Percentiles rank a stretch among this genome's conserved stretches.
phyloP scores from a whole-genome alignment of 2,888 invertebrate species.

The Dryomyza anilis region DNA sequence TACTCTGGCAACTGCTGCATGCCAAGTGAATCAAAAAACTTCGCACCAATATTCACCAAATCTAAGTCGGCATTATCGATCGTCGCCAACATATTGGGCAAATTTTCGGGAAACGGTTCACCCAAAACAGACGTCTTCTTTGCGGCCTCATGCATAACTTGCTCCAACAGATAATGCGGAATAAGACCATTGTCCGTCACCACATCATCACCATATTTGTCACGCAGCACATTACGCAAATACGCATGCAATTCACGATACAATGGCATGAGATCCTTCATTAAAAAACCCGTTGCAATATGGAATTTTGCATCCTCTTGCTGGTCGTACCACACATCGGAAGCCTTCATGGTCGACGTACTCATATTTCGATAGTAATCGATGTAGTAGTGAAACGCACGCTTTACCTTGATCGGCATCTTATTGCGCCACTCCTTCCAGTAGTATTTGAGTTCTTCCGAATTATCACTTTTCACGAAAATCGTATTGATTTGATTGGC shows the following conservation, averaged over 20 bases:
- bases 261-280: slow-evolving; percentile 72
- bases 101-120: slow-evolving; percentile 44
- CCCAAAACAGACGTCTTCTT: slow-evolving; percentile 45
- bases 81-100: slow-evolving; percentile 69
- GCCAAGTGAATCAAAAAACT: slow-evolving; percentile 42
- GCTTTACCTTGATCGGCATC: slow-evolving; percentile 37
- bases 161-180: slow-evolving; percentile 75
- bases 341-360: slow-evolving; percentile 35
- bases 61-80: slow-evolving; percentile 40
- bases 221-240: slow-evolving; percentile 70
- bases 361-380: slow-evolving; percentile 40
- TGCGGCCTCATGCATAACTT: slow-evolving; percentile 83
- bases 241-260: slow-evolving; percentile 82
- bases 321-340: slow-evolving; percentile 43
- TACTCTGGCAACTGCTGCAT: slow-evolving; percentile 43
- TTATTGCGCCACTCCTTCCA: slow-evolving; percentile 46
- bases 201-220: slow-evolving; percentile 71
- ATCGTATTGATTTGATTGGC: slow-evolving; percentile 44
- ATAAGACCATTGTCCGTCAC: slow-evolving; percentile 70
- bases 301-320: slow-evolving; percentile 43
- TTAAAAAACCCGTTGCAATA: slow-evolving; percentile 38
- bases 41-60: slow-evolving; percentile 43
- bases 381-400: slow-evolving; percentile 39
- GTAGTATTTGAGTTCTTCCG: slow-evolving; percentile 42
- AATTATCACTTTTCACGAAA: slow-evolving; percentile 41